Base-by-base conservation (phyloP, 2,888 invertebrate species). In the Apeira syringaria region DNA sequence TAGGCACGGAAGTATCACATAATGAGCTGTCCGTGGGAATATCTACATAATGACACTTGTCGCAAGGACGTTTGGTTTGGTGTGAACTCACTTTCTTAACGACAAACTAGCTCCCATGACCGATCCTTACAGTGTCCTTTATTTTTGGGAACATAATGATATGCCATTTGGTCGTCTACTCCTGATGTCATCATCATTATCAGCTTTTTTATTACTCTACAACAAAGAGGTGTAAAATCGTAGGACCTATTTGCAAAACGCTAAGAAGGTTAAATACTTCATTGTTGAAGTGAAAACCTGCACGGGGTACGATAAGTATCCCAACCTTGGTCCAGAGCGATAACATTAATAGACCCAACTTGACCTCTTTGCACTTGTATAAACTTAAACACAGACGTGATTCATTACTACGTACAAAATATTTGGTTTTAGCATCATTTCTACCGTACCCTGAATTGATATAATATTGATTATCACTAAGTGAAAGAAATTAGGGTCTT, bases 1-100 rank as follows among this genome's bases (percentile, higher is more conserved):
- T 35, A 40, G 39, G 35, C 31, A 17, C 72, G 79, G 80, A 83
- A 81, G 78, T 74, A 58, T 55, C 65, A 64, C 61, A 37, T 70
- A 72, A 65, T 66, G 68, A 64, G 61, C 42, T 42, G 35, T 22
- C 59, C 81, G 83, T 86, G 82, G 76, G 83, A 83, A 83, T 63
- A 53, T 47, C 46, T 50, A 28, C 45, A 50, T 61, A 65, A 76
- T 70, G 61, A 62, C 53, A 64, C 36, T 42, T 36, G 40, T 38
- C 43, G 53, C 61, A 66, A 68, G 67, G 65, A 63, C 61, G 53
- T 60, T 52, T 55, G 34, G 30, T 40, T 36, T 31, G 50, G 54
- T 56, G 59, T 62, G 47, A 44, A 56, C 56, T 53, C 47, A 60
- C 54, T 59, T 64, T 61, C 48, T 41, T 57, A 59, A 67, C 60